Evolutionary conservation across 2,797 vertebrate genomes (phyloP), one percentile per base, ranked within the genome.

Genomic region (Sparidentex hasta): DNA sequence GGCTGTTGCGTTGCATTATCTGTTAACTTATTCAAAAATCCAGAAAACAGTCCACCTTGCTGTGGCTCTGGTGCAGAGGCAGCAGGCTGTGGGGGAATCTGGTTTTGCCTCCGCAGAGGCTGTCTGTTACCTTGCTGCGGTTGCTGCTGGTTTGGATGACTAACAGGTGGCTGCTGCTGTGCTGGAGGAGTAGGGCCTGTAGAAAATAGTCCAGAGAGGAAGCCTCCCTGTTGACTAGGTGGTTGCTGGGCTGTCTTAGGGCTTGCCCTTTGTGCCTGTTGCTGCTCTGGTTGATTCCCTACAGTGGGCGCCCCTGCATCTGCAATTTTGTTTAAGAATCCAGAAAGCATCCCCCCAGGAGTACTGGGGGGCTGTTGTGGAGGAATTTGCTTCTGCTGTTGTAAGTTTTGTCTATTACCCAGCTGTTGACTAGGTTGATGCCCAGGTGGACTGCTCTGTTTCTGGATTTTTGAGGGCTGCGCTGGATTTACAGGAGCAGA

Each of bases 31-130:
- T 80, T 95, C 71, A 97, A 95, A 62, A 98, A 81, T 6, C 95
- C 97, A 21, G 97, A 97, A 78, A 98, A 83, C 54, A 98, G 87
- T 46, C 96, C 93, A 43, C 91, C 88, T 63, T 94, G 94, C 67
- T 94, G 91, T 23, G 90, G 76, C 54, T 95, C 95, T 78, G 91
- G 56, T 50, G 78, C 85, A 84, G 92, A 55, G 16, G 88, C 51
- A 70, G 79, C 50, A 69, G 91, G 52, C 65, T 94, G 92, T 21
- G 89, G 47, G 18, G 89, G 87, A 68, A 94, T 90, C 65, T 95
- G 94, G 76, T 90, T 95, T 90, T 95, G 95, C 59, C 93, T 93
- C 18, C 92, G 89, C 38, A 96, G 82, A 66, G 92, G 93, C 76
- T 95, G 95, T 47, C 92, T 94, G 76, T 85, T 94, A 64, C 87